Base-by-base conservation (phyloP, 2,888 invertebrate species). In the Brenthis hecate region DNA sequence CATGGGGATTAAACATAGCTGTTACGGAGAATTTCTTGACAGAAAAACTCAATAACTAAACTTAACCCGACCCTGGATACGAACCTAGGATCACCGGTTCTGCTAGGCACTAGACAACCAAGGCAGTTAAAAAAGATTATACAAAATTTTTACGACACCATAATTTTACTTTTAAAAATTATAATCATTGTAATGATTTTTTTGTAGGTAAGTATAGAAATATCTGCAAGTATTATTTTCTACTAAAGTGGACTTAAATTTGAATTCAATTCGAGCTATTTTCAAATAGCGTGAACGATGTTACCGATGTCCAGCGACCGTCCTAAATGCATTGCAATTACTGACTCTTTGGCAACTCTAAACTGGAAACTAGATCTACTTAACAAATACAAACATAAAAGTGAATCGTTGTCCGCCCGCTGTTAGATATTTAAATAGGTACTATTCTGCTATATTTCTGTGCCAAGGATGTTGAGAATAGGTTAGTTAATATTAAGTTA, bases 311-410 rank as follows among this genome's bases (percentile, higher is more conserved):
- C 68, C 69, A 66, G 47, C 56, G 66, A 58, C 66, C 71, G 71
- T 71, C 67, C 74, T 70, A 72, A 74, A 77, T 74, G 71, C 75
- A 73, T 76, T 73, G 77, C 79, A 79, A 81, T 81, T 79, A 81
- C 74, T 75, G 72, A 74, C 76, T 78, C 76, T 75, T 78, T 75
- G 76, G 76, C 76, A 77, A 77, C 60, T 69, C 68, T 56, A 51
- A 58, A 66, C 72, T 75, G 76, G 66, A 54, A 72, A 70, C 68
- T 68, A 65, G 66, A 66, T 66, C 73, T 72, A 69, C 64, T 72
- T 69, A 71, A 69, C 63, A 63, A 69, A 61, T 65, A 62, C 63
- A 71, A 72, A 71, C 68, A 70, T 66, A 69, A 65, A 68, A 72
- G 60, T 66, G 64, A 68, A 72, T 70, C 57, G 66, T 58, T 68